phyloP scores from a whole-genome alignment of 2,888 invertebrate species.

The Drosophila melanosoma region DNA sequence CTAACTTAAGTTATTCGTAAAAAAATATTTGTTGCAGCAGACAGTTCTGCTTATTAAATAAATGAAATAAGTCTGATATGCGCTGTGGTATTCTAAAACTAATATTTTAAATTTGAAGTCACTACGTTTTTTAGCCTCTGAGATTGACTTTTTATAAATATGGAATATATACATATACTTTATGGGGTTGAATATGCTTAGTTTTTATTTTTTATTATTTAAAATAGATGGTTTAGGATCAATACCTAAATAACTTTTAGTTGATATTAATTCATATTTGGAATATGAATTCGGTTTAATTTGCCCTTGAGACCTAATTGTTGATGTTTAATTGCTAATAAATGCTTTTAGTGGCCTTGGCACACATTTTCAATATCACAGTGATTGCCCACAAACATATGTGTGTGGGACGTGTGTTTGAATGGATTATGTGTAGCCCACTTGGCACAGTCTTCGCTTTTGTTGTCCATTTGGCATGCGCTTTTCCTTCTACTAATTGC shows the following conservation, averaged over 20 bases:
- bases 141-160: not conserved
- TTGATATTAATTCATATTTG: no score
- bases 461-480: slow-evolving; percentile 45
- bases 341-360: not conserved
- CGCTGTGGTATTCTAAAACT: not conserved
- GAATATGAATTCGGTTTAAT: no score
- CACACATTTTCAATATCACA: slow-evolving; percentile 23
- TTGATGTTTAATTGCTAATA: not conserved
- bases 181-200: not conserved
- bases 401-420: slow-evolving; percentile 7
- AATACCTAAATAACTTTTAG: not conserved
- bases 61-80: not conserved
- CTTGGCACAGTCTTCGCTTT: slow-evolving; percentile 44
- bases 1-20: not conserved
- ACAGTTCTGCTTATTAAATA: no score
- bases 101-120: not conserved
- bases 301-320: not conserved
- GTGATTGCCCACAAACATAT: slow-evolving; percentile 3
- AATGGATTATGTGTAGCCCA: slow-evolving; percentile 9
- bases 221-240: not conserved
- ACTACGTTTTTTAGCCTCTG: not conserved
- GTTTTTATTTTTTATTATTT: not conserved
- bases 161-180: not conserved
- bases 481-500: slow-evolving; percentile 68
- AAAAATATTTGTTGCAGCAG: not conserved